Evolutionary conservation across 2,113 vertebrate species (phyloP).

Genomic region (Tachysurus vachellii): DNA sequence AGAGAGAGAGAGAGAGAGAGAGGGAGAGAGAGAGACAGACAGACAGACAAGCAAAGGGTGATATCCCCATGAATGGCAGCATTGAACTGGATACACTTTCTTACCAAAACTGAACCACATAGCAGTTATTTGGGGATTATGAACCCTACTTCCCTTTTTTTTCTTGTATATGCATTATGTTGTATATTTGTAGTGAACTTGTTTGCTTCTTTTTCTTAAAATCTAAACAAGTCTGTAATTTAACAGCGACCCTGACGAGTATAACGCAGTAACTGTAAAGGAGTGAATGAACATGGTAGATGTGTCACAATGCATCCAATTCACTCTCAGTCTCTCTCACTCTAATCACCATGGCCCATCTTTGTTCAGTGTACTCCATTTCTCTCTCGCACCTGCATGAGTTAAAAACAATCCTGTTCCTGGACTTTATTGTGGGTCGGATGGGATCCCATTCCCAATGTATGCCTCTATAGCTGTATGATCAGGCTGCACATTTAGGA

Average conservation of each 20-base stretch:
- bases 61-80: conserved; percentile 64
- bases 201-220: neutral
- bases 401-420: neutral
- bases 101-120: conserved; percentile 40
- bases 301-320: neutral
- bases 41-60: conserved; percentile 14
- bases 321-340: neutral
- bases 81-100: conserved; percentile 64
- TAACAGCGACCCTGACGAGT: neutral
- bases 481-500: neutral
- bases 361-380: neutral
- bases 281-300: neutral
- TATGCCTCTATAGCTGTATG: neutral
- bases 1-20: conserved; percentile 38
- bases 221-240: neutral
- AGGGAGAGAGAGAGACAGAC: conserved; percentile 20
- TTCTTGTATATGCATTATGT: neutral
- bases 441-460: neutral
- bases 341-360: neutral
- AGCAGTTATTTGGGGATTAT: neutral
- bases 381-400: neutral
- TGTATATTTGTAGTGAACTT: neutral
- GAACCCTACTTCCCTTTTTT: neutral
- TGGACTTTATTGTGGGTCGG: neutral
- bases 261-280: neutral